These are phyloP conservation scores for Leptodirus hochenwartii DNA, from an alignment of 2,888 invertebrate species.

Conservation along the genomic window DNA sequence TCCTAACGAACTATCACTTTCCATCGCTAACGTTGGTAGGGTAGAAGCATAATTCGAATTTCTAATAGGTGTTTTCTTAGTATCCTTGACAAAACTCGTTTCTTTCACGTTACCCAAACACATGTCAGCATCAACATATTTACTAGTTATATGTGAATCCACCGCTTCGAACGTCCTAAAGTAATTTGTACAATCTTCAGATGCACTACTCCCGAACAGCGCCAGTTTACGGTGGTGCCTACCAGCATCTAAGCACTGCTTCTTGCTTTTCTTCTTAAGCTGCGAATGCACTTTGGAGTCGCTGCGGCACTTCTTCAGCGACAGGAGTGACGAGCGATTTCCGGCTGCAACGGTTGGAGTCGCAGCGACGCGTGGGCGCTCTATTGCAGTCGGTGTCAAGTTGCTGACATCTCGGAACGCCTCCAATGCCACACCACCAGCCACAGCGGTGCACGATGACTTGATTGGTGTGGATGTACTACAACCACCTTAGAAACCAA, in stretches of 20 bases:
- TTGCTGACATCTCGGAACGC: conserved; percentile 41
- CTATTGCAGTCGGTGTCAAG: conserved; percentile 30
- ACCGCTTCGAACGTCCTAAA: conserved; percentile 23
- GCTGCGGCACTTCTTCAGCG: conserved; percentile 11
- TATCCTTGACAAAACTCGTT: not conserved
- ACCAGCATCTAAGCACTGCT: conserved; percentile 19
- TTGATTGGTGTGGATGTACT: conserved; percentile 41
- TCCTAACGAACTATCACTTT: conserved; percentile 33
- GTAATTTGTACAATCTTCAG: conserved; percentile 15
- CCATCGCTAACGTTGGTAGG: conserved; percentile 36
- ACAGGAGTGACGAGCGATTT: too few species aligned
- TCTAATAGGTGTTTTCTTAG: not conserved
- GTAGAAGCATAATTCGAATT: conserved; percentile 28
- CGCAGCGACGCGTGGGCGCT: conserved; percentile 3
- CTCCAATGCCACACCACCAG: conserved; percentile 22
- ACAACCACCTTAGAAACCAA: too few species aligned
- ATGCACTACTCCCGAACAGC: conserved; percentile 9
- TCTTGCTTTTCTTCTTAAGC: conserved; percentile 21
- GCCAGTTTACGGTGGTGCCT: conserved; percentile 13
- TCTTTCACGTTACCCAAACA: not conserved
- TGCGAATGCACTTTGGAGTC: conserved; percentile 6
- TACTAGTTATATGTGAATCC: conserved; percentile 22
- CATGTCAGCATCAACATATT: conserved; percentile 7
- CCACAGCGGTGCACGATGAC: too few species aligned
- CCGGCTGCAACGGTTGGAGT: conserved; percentile 19